phyloP scores from a whole-genome alignment of 2,888 invertebrate species.

The Cryptocheilus praepositus region DNA sequence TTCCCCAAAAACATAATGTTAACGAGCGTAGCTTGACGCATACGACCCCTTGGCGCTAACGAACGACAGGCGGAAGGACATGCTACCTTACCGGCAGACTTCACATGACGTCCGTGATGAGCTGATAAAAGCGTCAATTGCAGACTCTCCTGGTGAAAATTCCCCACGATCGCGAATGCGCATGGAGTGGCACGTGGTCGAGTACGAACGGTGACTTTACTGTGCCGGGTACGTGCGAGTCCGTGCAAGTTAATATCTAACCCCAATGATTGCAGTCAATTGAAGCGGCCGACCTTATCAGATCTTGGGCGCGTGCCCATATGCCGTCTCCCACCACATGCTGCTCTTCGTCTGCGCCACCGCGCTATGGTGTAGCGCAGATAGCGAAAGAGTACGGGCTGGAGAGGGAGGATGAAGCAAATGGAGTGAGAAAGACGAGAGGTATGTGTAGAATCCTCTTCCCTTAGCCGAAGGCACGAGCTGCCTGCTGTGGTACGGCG shows the following conservation, averaged over 20 bases:
- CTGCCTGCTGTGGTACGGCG: conserved; percentile 15
- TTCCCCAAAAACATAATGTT: not conserved
- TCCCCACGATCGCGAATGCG: conserved; percentile 33
- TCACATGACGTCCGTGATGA: not conserved
- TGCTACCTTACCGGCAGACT: conserved; percentile 12
- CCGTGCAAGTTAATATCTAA: conserved; percentile 65
- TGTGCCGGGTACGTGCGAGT: conserved; percentile 39
- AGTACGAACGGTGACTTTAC: conserved; percentile 1
- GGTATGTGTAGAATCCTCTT: conserved; percentile 1
- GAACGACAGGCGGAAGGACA: not conserved
- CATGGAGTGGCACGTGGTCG: not conserved
- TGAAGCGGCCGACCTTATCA: conserved; percentile 66
- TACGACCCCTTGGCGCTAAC: conserved; percentile 4
- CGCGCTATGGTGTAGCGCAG: not conserved
- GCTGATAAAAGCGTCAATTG: conserved; percentile 59
- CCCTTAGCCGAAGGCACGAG: conserved; percentile 29
- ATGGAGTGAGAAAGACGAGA: too few relatives aligned
- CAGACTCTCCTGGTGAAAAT: conserved; percentile 59
- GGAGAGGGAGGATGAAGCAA: too few relatives aligned
- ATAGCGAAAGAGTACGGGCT: not conserved
- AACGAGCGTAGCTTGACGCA: not conserved
- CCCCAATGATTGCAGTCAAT: conserved; percentile 69
- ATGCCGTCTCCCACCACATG: conserved; percentile 63
- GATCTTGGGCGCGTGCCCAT: conserved; percentile 70
- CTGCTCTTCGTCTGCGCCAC: conserved; percentile 23